These are phyloP conservation scores for Anastatus disparis DNA, from an alignment of 1,140 invertebrate genomes.

Conservation along the genomic window DNA sequence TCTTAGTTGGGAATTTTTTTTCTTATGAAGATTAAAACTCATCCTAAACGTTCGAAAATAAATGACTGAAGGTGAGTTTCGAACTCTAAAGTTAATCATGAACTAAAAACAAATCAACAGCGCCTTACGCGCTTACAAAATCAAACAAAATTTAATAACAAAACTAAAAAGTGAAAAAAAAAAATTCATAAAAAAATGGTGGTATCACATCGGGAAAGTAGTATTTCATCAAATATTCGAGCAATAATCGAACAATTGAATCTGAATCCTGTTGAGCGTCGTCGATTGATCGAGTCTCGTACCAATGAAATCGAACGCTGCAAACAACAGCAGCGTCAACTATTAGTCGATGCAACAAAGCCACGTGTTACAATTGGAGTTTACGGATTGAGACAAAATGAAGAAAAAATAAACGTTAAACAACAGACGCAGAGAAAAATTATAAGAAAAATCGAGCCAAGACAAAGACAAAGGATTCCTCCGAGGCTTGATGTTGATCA, in stretches of 20 bases:
- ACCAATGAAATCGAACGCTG: conserved; percentile 34
- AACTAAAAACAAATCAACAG: too few species aligned
- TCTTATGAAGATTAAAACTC: too few species aligned
- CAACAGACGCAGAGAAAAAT: conserved; percentile 1
- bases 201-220: conserved; percentile 59
- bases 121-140: too few species aligned
- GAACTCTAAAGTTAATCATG: too few species aligned
- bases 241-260: conserved; percentile 66
- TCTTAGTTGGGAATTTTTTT: too few species aligned
- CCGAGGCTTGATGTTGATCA: conserved; percentile 3
- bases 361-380: conserved; percentile 63
- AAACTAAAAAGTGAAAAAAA: conserved; percentile 3
- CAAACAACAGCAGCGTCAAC: conserved; percentile 9
- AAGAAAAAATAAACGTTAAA: background rate
- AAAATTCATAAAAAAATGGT: conserved; percentile 55
- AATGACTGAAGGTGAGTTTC: too few species aligned
- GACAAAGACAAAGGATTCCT: conserved; percentile 21
- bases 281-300: conserved; percentile 51
- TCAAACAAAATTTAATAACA: background rate
- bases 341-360: conserved; percentile 37
- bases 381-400: conserved; percentile 52
- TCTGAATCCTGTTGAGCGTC: conserved; percentile 58
- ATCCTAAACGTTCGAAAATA: too few species aligned
- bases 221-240: conserved; percentile 63
- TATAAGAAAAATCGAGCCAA: background rate